Conservation (phyloP, 2,888 invertebrate genomes). For the Nycteola revayana region DNA sequence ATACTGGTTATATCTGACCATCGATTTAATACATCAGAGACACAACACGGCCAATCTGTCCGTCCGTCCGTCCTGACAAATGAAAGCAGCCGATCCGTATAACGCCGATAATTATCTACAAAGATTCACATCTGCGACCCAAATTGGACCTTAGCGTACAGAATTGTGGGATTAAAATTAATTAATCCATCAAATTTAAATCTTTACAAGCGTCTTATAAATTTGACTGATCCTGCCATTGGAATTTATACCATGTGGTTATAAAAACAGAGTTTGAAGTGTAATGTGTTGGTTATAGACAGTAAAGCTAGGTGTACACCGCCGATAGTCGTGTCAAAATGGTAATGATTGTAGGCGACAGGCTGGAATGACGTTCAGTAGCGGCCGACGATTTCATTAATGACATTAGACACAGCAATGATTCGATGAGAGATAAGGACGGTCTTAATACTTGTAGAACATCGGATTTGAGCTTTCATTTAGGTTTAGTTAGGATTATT, state of each 20-base stretch:
- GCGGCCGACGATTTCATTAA: constrained; percentile 68
- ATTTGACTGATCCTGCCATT: constrained; percentile 1
- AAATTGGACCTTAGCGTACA: constrained; percentile 35
- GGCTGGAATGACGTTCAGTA: constrained; percentile 61
- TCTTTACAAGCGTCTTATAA: constrained; percentile 12
- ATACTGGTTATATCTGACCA: constrained; percentile 46
- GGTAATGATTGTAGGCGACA: constrained; percentile 49
- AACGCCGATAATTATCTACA: constrained; percentile 54
- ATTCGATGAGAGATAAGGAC: constrained; percentile 33
- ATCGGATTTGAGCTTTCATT: constrained; percentile 12
- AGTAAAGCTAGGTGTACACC: constrained; percentile 24
- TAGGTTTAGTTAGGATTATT: constrained; percentile 15
- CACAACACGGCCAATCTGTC: constrained; percentile 48
- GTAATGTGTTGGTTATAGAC: not conserved
- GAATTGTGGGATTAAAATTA: constrained; percentile 33
- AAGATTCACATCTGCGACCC: constrained; percentile 18
- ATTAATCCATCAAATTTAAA: constrained; percentile 29
- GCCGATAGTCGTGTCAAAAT: constrained; percentile 41
- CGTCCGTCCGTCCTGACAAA: constrained; percentile 49
- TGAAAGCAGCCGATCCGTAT: constrained; percentile 46
- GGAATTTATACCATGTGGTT: not conserved
- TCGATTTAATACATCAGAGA: constrained; percentile 55
- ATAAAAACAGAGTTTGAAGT: constrained; percentile 9
- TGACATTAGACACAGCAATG: constrained; percentile 68
- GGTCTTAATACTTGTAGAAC: constrained; percentile 23